A percentile compares a stretch with the other conserved stretches of the same genome.
Conservation (phyloP, 2,797 vertebrate genomes). For the Pogoniulus pusillus region DNA sequence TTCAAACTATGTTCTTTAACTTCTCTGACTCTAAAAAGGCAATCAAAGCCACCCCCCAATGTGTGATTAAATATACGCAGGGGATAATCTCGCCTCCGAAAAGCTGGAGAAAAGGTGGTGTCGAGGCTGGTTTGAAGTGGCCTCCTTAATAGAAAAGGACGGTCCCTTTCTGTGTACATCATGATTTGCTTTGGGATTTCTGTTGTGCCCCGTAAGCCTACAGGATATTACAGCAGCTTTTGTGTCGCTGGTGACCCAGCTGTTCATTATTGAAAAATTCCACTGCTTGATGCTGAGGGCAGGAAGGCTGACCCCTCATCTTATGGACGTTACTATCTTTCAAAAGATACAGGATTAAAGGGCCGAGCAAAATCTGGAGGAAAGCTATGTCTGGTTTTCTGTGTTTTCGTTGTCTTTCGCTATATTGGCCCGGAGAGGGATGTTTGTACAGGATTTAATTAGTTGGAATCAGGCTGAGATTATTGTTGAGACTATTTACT, state of each 20-base stretch:
- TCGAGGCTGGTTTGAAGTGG: slow-evolving; percentile 86
- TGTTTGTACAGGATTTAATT: slow-evolving; percentile 98
- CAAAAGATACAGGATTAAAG: slow-evolving; percentile 96
- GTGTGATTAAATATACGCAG: slow-evolving; percentile 69
- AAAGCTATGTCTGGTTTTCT: slow-evolving; percentile 83
- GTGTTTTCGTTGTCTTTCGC: slow-evolving; percentile 81
- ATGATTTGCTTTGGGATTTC: slow-evolving; percentile 82
- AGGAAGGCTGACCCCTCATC: slow-evolving; percentile 89
- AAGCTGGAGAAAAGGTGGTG: slow-evolving; percentile 68
- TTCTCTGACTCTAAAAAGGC: slow-evolving; percentile 66
- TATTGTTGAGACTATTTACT: slow-evolving; percentile 91
- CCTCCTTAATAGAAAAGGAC: slow-evolving; percentile 90
- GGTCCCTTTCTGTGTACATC: slow-evolving; percentile 86
- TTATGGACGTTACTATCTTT: slow-evolving; percentile 92
- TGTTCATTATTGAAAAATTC: slow-evolving; percentile 99
- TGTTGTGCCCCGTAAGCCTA: slow-evolving; percentile 87
- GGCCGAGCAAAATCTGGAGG: slow-evolving; percentile 86
- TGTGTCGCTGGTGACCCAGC: slow-evolving; percentile 95
- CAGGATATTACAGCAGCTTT: slow-evolving; percentile 97
- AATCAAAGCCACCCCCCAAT: slow-evolving; percentile 61
- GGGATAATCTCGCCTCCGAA: slow-evolving; percentile 60
- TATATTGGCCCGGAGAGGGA: slow-evolving; percentile 88
- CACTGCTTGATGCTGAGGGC: slow-evolving; percentile 89
- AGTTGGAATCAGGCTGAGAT: slow-evolving; percentile 91
- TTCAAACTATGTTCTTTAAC: slow-evolving; percentile 45